phyloP scores from a whole-genome alignment of 1,140 invertebrate genomes.

The Polyergus mexicanus region DNA sequence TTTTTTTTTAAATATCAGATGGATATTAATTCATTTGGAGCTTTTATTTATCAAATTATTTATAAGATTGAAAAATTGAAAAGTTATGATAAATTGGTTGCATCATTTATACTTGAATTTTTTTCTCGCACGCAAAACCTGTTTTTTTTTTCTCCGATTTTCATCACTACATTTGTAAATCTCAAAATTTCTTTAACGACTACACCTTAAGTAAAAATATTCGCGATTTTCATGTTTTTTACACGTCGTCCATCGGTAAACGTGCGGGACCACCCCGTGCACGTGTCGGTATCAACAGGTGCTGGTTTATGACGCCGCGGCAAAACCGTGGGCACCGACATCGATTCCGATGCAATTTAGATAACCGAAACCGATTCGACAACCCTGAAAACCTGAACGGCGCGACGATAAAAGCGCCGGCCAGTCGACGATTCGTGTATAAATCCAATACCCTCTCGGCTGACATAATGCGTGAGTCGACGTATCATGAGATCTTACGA shows the following conservation, averaged over 20 bases:
- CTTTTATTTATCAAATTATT: neutral
- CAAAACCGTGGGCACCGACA: constrained; percentile 83
- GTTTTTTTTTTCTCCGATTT: too few species aligned
- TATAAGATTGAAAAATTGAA: neutral
- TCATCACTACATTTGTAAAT: constrained; percentile 6
- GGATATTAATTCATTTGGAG: neutral
- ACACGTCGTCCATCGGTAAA: constrained; percentile 51
- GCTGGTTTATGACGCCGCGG: constrained; percentile 83
- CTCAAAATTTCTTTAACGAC: constrained; percentile 23
- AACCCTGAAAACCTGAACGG: constrained; percentile 79
- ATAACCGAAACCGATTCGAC: constrained; percentile 84
- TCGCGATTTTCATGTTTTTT: constrained; percentile 50
- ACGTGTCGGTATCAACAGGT: constrained; percentile 80
- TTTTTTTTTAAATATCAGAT: too few species aligned
- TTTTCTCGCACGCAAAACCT: neutral
- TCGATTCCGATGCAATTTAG: constrained; percentile 86
- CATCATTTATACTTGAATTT: neutral
- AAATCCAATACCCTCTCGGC: constrained; percentile 69
- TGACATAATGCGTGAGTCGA: constrained; percentile 66
- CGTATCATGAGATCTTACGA: constrained; percentile 45
- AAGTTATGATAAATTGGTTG: neutral
- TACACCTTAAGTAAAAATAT: constrained; percentile 46
- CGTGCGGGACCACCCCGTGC: constrained; percentile 71
- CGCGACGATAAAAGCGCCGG: constrained; percentile 73
- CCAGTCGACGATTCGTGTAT: constrained; percentile 63